These are phyloP conservation scores for Tragelaphus eurycerus DNA, from an alignment of 2,797 vertebrate genomes.

Conservation along the genomic window DNA sequence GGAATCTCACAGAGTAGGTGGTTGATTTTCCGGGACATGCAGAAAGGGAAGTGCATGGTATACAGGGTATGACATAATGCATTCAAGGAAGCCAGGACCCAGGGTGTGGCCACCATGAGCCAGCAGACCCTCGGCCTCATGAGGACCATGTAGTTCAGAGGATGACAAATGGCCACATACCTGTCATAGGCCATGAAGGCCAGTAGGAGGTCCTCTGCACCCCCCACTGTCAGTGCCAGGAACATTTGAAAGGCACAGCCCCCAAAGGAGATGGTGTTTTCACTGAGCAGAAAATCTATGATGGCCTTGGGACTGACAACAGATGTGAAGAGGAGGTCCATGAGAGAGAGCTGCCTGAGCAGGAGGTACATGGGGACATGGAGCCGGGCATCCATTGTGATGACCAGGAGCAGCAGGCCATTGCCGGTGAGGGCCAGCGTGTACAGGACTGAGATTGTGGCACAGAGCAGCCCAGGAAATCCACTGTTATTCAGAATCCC, in stretches of 20 bases:
- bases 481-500: slow-evolving; percentile 61
- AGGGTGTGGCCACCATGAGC: slow-evolving; percentile 41
- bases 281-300: slow-evolving; percentile 39
- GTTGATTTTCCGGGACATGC: slow-evolving; percentile 26
- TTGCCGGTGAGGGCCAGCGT: slow-evolving; percentile 55
- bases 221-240: slow-evolving; percentile 53
- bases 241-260: slow-evolving; percentile 74
- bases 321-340: slow-evolving; percentile 73
- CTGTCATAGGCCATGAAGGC: slow-evolving; percentile 78
- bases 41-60: slow-evolving; percentile 62
- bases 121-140: slow-evolving; percentile 56
- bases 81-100: slow-evolving; percentile 51
- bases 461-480: slow-evolving; percentile 54
- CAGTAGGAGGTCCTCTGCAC: slow-evolving; percentile 71
- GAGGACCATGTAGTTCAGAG: slow-evolving; percentile 69
- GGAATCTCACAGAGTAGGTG: slow-evolving; percentile 68
- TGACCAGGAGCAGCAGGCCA: slow-evolving; percentile 57
- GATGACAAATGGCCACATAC: slow-evolving; percentile 76
- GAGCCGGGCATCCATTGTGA: slow-evolving; percentile 12
- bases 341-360: slow-evolving; percentile 71
- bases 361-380: slow-evolving; percentile 71
- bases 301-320: slow-evolving; percentile 72
- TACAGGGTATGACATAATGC: slow-evolving; percentile 41
- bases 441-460: slow-evolving; percentile 1
- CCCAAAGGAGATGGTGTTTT: slow-evolving; percentile 57